A percentile compares a stretch with the other conserved stretches of the same genome.
Conservation (phyloP, 2,888 invertebrate genomes). For the Pheosia gnoma region DNA sequence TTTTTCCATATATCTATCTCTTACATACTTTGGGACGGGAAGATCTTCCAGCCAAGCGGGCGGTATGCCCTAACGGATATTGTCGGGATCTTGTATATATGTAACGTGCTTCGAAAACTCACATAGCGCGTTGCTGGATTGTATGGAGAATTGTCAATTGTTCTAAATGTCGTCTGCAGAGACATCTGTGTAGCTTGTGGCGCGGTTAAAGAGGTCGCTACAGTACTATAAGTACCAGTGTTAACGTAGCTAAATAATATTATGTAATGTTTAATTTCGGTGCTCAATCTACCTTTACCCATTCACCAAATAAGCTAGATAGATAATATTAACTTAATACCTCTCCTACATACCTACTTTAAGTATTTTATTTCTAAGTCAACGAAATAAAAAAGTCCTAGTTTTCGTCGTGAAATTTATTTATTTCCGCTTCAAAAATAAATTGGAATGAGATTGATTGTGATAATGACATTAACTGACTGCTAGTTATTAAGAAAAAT, state of each 20-base stretch:
- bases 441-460: constrained; percentile 20
- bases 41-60: too few species aligned
- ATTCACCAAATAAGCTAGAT: constrained; percentile 45
- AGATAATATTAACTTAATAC: background rate
- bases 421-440: background rate
- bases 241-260: background rate
- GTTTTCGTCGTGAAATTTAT: background rate
- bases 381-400: background rate
- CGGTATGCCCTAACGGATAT: too few species aligned
- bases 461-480: constrained; percentile 41
- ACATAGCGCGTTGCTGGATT: too few species aligned
- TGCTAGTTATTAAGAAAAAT: constrained; percentile 32
- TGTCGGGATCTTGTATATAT: too few species aligned
- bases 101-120: too few species aligned
- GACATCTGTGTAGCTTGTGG: too few species aligned
- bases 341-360: constrained; percentile 14
- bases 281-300: constrained; percentile 11
- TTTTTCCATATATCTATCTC: too few species aligned
- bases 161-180: too few species aligned
- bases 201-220: too few species aligned
- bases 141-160: too few species aligned
- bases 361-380: constrained; percentile 5
- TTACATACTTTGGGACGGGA: too few species aligned
- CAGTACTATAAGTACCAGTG: too few species aligned
- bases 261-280: background rate